A percentile compares a stretch with the other conserved stretches of the same genome.
These are phyloP conservation scores for Channa striata DNA, from an alignment of 2,797 vertebrate species.

Conservation along the genomic window DNA sequence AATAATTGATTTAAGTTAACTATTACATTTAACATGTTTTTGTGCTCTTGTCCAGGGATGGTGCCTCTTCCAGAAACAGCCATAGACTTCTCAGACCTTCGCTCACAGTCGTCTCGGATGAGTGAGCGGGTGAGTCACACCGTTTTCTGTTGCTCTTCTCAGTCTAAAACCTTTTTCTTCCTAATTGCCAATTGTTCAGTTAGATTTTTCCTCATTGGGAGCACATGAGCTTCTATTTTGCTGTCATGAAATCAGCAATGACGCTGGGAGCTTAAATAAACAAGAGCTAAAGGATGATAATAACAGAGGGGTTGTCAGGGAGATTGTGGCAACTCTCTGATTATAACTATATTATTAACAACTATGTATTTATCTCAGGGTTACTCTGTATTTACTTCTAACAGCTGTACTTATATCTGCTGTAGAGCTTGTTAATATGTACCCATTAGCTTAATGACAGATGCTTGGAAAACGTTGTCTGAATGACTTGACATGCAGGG, in stretches of 20 bases:
- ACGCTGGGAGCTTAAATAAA: neutral
- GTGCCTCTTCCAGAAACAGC: constrained; percentile 87
- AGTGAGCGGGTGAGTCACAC: constrained; percentile 80
- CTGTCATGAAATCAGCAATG: neutral
- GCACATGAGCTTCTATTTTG: too few relatives aligned
- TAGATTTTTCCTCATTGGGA: too few relatives aligned
- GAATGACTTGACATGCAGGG: too few relatives aligned
- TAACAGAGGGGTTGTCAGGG: constrained; percentile 1
- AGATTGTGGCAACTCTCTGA: constrained; percentile 13
- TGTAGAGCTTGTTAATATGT: constrained; percentile 1
- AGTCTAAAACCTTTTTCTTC: neutral
- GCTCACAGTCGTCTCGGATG: constrained; percentile 82
- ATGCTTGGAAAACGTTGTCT: neutral
- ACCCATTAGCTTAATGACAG: constrained; percentile 3
- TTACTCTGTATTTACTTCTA: neutral
- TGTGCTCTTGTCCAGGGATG: constrained; percentile 71
- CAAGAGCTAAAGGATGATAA: neutral
- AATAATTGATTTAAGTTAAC: too few relatives aligned
- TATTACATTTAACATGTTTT: neutral
- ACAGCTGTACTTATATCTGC: constrained; percentile 11
- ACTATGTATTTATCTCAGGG: neutral
- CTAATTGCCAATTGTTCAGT: neutral
- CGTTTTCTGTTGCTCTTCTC: neutral
- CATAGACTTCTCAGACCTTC: constrained; percentile 88
- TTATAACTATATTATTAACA: constrained; percentile 13